phyloP scores from a whole-genome alignment of 2,797 vertebrate species.

The Channallabes apus region DNA sequence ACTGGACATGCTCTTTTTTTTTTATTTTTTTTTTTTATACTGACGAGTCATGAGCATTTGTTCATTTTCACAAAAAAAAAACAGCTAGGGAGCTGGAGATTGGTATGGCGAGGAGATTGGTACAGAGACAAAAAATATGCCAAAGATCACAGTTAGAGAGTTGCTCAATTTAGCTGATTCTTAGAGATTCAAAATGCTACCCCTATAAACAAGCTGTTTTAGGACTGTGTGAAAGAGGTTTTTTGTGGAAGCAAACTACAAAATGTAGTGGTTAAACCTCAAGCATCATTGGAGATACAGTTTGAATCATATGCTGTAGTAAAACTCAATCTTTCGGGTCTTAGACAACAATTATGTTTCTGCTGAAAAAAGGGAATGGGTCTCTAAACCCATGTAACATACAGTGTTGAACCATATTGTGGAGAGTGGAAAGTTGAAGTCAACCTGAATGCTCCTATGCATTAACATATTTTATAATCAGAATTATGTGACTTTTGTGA shows the following conservation, averaged over 20 bases:
- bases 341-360: not conserved
- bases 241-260: not conserved
- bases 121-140: too few relatives aligned
- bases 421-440: not conserved
- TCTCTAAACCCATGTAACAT: not conserved
- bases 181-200: constrained; percentile 1
- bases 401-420: not conserved
- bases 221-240: not conserved
- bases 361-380: not conserved
- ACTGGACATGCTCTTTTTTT: not conserved
- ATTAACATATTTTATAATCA: not conserved
- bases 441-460: not conserved
- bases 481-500: not conserved
- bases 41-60: not conserved
- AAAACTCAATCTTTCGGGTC: not conserved
- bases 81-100: too few relatives aligned
- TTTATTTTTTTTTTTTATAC: not conserved
- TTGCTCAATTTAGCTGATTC: constrained; percentile 1
- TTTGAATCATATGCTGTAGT: not conserved
- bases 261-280: not conserved
- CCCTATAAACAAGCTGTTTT: not conserved
- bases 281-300: not conserved
- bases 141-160: not conserved
- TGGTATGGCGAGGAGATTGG: not conserved
- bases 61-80: not conserved